A percentile compares a stretch with the other conserved stretches of the same genome.
Conservation (phyloP, 2,797 vertebrate species). For the Tauraco hartlaubi region DNA sequence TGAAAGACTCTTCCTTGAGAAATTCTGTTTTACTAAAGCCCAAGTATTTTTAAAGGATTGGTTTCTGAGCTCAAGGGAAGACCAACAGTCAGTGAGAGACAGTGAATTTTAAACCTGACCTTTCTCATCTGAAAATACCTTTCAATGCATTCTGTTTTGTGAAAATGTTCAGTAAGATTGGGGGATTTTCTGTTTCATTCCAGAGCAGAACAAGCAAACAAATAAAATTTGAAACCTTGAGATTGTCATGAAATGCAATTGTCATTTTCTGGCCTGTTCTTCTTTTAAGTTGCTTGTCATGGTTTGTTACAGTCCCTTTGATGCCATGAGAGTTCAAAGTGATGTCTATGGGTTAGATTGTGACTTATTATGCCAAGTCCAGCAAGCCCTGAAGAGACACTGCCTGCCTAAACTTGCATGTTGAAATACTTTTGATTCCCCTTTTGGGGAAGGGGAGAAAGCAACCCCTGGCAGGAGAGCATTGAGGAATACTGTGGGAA, state of each 20-base stretch:
- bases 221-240: slow-evolving; percentile 59
- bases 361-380: slow-evolving; percentile 55
- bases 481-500: background rate
- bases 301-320: slow-evolving; percentile 62
- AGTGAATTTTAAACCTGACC: slow-evolving; percentile 37
- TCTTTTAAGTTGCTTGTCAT: slow-evolving; percentile 57
- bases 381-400: slow-evolving; percentile 17
- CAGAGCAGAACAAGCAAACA: slow-evolving; percentile 48
- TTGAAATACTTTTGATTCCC: slow-evolving; percentile 44
- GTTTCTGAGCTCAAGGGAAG: slow-evolving; percentile 4
- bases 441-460: background rate
- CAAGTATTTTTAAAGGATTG: background rate
- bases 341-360: slow-evolving; percentile 52
- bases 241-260: slow-evolving; percentile 43
- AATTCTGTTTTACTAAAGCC: background rate
- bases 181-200: slow-evolving; percentile 19
- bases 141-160: background rate
- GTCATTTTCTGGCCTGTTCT: slow-evolving; percentile 54
- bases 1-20: background rate
- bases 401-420: slow-evolving; percentile 32
- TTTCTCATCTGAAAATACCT: slow-evolving; percentile 49
- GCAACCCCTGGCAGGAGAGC: background rate
- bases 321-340: slow-evolving; percentile 62
- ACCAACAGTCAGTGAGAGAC: background rate
- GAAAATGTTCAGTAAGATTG: slow-evolving; percentile 3